Evolutionary conservation across 1,140 invertebrate genomes (phyloP).

Genomic region (Pectinophora gossypiella): DNA sequence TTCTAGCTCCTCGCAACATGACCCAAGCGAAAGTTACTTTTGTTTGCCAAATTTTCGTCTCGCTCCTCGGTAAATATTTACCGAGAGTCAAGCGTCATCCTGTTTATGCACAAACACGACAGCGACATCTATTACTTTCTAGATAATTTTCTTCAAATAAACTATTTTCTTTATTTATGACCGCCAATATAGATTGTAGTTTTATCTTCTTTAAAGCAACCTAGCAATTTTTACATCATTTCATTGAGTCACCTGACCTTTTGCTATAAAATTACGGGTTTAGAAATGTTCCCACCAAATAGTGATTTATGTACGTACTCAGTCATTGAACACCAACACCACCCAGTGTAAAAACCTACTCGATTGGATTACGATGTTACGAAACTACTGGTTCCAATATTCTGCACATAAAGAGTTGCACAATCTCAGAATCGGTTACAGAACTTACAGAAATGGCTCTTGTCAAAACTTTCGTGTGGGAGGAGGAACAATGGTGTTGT

Average conservation of each 20-base stretch:
- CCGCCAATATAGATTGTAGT: too few species aligned
- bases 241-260: too few species aligned
- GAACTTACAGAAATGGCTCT: neutral
- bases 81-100: slow-evolving; percentile 5
- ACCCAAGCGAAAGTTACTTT: slow-evolving; percentile 48
- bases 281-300: too few species aligned
- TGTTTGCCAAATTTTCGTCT: slow-evolving; percentile 39
- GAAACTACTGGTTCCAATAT: neutral
- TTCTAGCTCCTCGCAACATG: neutral
- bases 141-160: too few species aligned
- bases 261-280: too few species aligned
- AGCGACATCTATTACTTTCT: too few species aligned
- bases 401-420: slow-evolving; percentile 1
- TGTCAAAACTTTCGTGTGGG: slow-evolving; percentile 13
- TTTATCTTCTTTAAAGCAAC: too few species aligned
- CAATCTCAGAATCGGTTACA: neutral
- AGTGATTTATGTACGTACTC: too few species aligned
- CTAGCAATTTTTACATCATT: too few species aligned
- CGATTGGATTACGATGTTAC: neutral
- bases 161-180: too few species aligned
- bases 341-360: neutral
- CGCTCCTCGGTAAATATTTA: slow-evolving; percentile 31
- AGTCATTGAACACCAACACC: too few species aligned
- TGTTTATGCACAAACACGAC: slow-evolving; percentile 6
- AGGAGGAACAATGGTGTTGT: slow-evolving; percentile 23